Evolutionary conservation across 2,797 vertebrate genomes (phyloP).

Genomic region (Alfaro cultratus): DNA sequence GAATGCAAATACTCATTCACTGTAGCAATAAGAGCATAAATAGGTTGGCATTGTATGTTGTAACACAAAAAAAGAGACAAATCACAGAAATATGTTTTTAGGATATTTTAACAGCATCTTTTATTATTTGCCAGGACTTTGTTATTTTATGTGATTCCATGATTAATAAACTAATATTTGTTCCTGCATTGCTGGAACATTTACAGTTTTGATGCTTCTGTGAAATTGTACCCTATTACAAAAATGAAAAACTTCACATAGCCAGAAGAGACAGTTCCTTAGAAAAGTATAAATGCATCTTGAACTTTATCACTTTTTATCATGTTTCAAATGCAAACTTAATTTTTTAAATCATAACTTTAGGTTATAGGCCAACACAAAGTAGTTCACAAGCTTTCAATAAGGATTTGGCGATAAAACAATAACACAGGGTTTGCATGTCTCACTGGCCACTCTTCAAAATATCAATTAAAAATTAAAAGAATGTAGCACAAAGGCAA

Average conservation of each 20-base stretch:
- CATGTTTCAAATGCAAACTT: background rate
- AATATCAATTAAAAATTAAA: background rate
- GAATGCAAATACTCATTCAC: background rate
- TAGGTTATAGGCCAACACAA: background rate
- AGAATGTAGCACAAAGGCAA: background rate
- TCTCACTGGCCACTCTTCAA: background rate
- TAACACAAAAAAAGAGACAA: background rate
- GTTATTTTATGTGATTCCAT: conserved; percentile 14
- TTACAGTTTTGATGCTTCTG: background rate
- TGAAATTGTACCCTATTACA: background rate
- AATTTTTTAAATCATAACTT: background rate
- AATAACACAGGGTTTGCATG: background rate
- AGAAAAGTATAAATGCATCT: background rate
- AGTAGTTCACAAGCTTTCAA: background rate
- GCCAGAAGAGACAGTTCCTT: background rate
- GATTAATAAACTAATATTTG: background rate
- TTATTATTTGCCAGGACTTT: conserved; percentile 9
- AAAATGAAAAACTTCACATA: background rate
- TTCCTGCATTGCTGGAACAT: background rate
- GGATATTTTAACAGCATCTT: conserved; percentile 16
- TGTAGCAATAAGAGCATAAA: conserved; percentile 8
- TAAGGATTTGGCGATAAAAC: background rate
- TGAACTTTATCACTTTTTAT: background rate
- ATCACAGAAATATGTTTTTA: background rate
- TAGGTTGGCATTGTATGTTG: background rate